Evolutionary conservation across 2,888 invertebrate genomes (phyloP), one percentile per base, ranked within the genome.

Genomic region (Sceliomorpha sp.): DNA sequence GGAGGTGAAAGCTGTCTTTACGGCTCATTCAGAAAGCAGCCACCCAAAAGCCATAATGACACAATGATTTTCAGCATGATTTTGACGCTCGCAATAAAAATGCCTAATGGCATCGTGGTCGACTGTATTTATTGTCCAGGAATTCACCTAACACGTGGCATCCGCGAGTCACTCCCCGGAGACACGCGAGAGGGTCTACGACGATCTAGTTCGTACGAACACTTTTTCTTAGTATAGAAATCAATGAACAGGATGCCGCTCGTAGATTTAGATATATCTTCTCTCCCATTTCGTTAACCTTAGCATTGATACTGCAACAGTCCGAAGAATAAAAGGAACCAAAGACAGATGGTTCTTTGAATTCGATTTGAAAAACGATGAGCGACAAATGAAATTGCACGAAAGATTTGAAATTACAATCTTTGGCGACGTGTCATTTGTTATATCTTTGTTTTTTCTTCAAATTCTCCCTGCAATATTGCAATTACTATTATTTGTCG

Each of bases 81-180:
- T 60, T 45, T 31, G 32, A 31, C 48, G 13, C 60, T 50, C 37
- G 64, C 64, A 37, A 44, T 56, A 58, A 63, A 69, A 63, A 50
- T 45, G n/a, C 59, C 48, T 59, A 63, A 70, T 70, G 63, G 63
- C 44, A 56, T 63, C 31, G 32, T 50, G 55, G 50, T 48, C 31
- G 17, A 48, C 9, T 55, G 56, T 64, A 63, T 70, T 70, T 70
- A 70, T 70, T 70, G 53, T 37, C 47, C 14, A 31, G 10, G 17
- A 42, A 44, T 31, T 62, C 27, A 50, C 24, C 45, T 55, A 60
- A 37, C 64, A 56, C 60, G 70, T 64, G 64, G 59, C 56, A 59
- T 51, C 50, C 64, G 63, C 63, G 55, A 47, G 63, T 70, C 69
- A 70, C 59, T 70, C 51, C 59, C 63, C 39, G 59, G 63, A 63